Evolutionary conservation across 2,113 vertebrate species (phyloP).

Genomic region (Bos javanicus): DNA sequence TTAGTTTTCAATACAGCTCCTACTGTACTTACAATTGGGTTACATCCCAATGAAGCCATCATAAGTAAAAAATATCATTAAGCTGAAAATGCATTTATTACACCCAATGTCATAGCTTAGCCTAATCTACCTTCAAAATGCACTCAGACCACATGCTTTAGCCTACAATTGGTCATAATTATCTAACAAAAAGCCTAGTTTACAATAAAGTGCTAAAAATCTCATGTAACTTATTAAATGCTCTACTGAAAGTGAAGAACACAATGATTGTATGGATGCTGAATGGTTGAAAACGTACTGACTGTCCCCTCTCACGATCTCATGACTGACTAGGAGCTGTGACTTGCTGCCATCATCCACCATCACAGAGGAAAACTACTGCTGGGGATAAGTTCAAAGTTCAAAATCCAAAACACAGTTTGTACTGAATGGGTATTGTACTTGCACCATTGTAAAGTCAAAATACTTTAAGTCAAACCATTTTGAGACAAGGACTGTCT

Average conservation of each 20-base stretch:
- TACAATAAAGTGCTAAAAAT: neutral
- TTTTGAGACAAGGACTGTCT: neutral
- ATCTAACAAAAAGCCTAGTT: neutral
- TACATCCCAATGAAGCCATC: neutral
- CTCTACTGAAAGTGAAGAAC: neutral
- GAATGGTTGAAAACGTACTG: neutral
- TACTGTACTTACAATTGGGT: neutral
- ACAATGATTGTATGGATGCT: neutral
- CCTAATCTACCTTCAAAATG: neutral
- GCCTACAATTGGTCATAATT: neutral
- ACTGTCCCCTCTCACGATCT: fast-evolving
- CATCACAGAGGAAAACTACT: neutral
- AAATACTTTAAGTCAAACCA: neutral
- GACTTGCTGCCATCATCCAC: neutral
- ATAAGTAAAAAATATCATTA: neutral
- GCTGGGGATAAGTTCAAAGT: neutral
- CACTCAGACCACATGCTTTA: neutral
- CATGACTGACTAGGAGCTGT: neutral
- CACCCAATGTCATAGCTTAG: neutral
- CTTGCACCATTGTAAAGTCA: neutral
- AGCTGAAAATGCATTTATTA: neutral
- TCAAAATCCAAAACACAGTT: neutral
- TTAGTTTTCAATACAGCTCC: neutral
- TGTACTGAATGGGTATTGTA: neutral
- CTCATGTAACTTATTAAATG: neutral